Evolutionary conservation across 2,797 vertebrate species (phyloP).

Genomic region (Harpia harpyja): DNA sequence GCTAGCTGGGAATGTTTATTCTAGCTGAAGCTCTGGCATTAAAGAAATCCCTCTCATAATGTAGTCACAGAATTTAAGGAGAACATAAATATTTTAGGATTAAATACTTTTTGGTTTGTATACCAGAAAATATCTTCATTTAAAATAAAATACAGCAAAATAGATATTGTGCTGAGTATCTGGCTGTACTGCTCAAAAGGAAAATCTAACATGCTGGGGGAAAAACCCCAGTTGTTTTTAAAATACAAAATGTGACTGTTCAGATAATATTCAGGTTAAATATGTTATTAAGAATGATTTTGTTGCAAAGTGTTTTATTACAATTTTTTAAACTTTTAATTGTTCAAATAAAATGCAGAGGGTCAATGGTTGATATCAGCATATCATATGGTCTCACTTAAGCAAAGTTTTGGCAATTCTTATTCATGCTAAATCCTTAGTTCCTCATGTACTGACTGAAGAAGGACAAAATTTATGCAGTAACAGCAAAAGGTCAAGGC

Average conservation of each 20-base stretch:
- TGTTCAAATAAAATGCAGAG: not conserved
- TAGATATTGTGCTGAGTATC: not conserved
- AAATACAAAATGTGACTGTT: not conserved
- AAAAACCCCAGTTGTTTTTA: not conserved
- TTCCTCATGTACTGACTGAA: not conserved
- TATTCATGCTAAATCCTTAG: not conserved
- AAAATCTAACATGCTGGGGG: not conserved
- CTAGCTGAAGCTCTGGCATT: not conserved
- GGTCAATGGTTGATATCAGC: not conserved
- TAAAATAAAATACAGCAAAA: not conserved
- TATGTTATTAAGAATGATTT: not conserved
- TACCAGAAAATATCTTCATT: not conserved
- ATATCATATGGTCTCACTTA: not conserved
- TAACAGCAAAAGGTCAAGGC: not conserved
- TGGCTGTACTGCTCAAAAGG: not conserved
- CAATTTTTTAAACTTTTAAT: not conserved
- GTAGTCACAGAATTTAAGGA: not conserved
- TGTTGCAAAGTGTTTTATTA: not conserved
- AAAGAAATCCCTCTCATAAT: not conserved
- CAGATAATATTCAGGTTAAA: not conserved
- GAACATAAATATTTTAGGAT: not conserved
- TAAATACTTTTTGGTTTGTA: not conserved
- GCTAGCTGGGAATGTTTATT: not conserved
- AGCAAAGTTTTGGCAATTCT: not conserved
- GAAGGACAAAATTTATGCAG: not conserved